phyloP scores from a whole-genome alignment of 2,113 vertebrate genomes.

The Baryphthengus martii region DNA sequence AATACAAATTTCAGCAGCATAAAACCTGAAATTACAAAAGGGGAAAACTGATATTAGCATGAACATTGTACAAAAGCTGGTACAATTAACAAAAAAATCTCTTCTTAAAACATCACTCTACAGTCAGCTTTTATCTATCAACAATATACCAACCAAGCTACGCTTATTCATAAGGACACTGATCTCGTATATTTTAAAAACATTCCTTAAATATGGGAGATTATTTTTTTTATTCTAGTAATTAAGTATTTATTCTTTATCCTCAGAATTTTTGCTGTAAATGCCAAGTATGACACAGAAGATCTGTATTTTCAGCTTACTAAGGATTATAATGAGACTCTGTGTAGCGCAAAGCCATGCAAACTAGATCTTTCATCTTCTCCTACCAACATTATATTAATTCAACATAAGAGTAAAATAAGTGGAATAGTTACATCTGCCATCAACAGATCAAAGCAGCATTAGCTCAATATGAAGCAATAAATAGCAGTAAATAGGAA shows the following conservation, averaged over 20 bases:
- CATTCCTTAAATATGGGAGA: background rate
- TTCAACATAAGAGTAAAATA: background rate
- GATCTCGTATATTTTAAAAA: background rate
- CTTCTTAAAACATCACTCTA: background rate
- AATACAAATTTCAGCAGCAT: constrained; percentile 97
- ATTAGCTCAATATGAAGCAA: background rate
- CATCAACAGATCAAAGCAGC: background rate
- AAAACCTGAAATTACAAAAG: constrained; percentile 81
- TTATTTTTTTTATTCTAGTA: background rate
- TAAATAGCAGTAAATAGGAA: background rate
- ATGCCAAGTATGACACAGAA: background rate
- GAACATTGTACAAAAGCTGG: background rate
- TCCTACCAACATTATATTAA: background rate
- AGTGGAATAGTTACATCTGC: background rate
- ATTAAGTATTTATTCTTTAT: background rate
- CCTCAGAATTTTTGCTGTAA: background rate
- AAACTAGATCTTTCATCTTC: background rate
- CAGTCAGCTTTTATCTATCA: background rate
- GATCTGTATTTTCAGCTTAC: background rate
- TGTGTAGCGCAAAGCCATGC: background rate
- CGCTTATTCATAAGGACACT: background rate
- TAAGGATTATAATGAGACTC: background rate
- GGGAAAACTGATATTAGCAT: background rate
- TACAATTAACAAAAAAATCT: background rate
- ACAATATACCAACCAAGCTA: background rate